Base-by-base conservation (phyloP, 2,113 vertebrate species). In the Urocitellus parryii region DNA sequence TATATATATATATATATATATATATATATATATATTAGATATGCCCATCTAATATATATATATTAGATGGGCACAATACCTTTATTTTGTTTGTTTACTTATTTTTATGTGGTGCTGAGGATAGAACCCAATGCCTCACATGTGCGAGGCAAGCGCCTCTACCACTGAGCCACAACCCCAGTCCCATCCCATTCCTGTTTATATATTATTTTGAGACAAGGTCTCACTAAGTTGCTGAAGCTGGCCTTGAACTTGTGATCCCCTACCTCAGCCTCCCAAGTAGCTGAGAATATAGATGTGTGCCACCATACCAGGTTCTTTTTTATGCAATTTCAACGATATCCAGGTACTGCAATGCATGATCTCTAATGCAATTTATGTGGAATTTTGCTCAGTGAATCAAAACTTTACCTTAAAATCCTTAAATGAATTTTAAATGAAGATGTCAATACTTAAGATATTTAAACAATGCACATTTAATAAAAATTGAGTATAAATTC, bases 371-470 rank as follows among this genome's bases (percentile, higher is more conserved):
- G 8, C 10, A 72, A 88, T 79, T 88, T 90, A 81, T 90, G 13
- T 82, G 11, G 34, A 25, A 82, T 78, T 89, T 6, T 81, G 73
- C 45, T 81, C 18, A 48, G 51, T 89, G 61, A 78, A 32, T 90
- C 77, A 73, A 79, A 93, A 68, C 89, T 96, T 42, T 92, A 72
- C 56, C 48, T 70, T 56, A 22, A 85, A 74, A 84, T 80, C 25
- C 70, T 87, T 90, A 94, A 81, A 72, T 91, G 51, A 93, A 94
- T 92, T 84, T 45, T 76, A 84, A 96, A 81, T 77, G 53, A 96
- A 92, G 67, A 77, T 42, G 63, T 20, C 39, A 24, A 65, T 51
- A 73, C 25, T 94, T 72, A 77, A 73, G 51, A 86, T 87, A 93
- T 37, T 90, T 81, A 82, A 87, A 68, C 82, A 83, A 79, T 27